These are phyloP conservation scores for Syngnathus rostellatus DNA, from an alignment of 2,797 vertebrate species.

Conservation along the genomic window DNA sequence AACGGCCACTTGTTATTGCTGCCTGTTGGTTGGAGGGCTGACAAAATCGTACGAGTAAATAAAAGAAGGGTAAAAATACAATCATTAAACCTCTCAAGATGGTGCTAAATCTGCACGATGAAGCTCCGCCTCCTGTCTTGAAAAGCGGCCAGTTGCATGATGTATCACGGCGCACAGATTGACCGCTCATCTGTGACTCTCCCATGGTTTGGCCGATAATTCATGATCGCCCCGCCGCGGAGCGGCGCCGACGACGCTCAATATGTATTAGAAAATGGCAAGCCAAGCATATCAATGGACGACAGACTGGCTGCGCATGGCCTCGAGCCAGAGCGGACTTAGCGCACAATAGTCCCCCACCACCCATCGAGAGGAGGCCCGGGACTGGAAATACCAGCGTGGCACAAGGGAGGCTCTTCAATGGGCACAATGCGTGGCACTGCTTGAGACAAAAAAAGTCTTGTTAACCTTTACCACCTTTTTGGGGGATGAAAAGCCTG, in stretches of 20 bases:
- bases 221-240: conserved; percentile 56
- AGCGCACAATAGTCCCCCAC: conserved; percentile 51
- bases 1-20: conserved; percentile 28
- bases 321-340: conserved; percentile 55
- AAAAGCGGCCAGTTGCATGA: conserved; percentile 39
- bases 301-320: conserved; percentile 65
- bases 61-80: conserved; percentile 1
- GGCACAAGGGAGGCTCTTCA: conserved; percentile 51
- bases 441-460: conserved; percentile 52
- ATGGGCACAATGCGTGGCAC: conserved; percentile 55
- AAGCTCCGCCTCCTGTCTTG: background rate
- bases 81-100: conserved; percentile 1
- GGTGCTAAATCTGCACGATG: background rate
- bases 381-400: conserved; percentile 61
- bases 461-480: conserved; percentile 60
- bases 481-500: conserved; percentile 31
- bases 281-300: conserved; percentile 67
- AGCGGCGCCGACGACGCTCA: conserved; percentile 58
- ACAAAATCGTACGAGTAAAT: conserved; percentile 24
- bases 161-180: conserved; percentile 52
- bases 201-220: conserved; percentile 63
- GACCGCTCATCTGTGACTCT: conserved; percentile 65
- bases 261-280: conserved; percentile 66
- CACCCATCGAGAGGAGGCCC: conserved; percentile 14
- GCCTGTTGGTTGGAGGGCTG: conserved; percentile 15